Percentiles rank a stretch among this genome's conserved stretches.
Conservation (phyloP, 37 sponge, comb jelly and placozoan species). For the Diacarnus erythraeanus region DNA sequence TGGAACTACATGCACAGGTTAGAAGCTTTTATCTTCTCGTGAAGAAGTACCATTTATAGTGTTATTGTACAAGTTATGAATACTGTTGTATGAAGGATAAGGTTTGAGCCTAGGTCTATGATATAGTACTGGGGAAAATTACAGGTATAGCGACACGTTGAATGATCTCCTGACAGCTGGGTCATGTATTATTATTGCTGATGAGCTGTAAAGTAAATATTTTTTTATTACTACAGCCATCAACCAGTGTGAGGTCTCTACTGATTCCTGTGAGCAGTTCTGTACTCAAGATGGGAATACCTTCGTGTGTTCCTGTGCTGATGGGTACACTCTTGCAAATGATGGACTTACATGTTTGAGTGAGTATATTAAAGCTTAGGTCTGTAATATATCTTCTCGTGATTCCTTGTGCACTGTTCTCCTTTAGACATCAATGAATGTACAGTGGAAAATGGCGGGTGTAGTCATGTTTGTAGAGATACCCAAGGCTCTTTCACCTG, state of each 20-base stretch:
- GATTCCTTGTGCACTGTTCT: background rate
- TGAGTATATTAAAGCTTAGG: too few relatives aligned
- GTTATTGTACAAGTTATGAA: too few relatives aligned
- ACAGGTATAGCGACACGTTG: too few relatives aligned
- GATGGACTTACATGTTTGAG: constrained; percentile 5
- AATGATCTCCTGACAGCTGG: too few relatives aligned
- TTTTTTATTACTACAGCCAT: background rate
- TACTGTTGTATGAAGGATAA: too few relatives aligned
- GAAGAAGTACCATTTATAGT: too few relatives aligned
- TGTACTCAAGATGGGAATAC: constrained; percentile 11
- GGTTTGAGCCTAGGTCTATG: too few relatives aligned
- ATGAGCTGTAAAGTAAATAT: too few relatives aligned
- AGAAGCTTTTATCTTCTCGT: background rate
- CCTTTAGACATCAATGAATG: constrained; percentile 52
- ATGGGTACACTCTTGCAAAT: constrained; percentile 1
- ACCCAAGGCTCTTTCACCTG: constrained; percentile 28
- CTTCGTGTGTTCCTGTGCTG: constrained; percentile 10
- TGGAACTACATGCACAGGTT: constrained; percentile 54
- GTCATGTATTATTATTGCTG: background rate
- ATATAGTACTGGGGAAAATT: too few relatives aligned
- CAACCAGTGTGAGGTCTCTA: constrained; percentile 1
- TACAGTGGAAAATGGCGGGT: constrained; percentile 54
- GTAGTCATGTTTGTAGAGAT: constrained; percentile 30
- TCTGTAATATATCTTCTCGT: background rate
- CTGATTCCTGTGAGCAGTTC: constrained; percentile 6